Evolutionary conservation across 2,113 vertebrate species (phyloP), one percentile per base, ranked within the genome.

Genomic region (Neogobius melanostomus): DNA sequence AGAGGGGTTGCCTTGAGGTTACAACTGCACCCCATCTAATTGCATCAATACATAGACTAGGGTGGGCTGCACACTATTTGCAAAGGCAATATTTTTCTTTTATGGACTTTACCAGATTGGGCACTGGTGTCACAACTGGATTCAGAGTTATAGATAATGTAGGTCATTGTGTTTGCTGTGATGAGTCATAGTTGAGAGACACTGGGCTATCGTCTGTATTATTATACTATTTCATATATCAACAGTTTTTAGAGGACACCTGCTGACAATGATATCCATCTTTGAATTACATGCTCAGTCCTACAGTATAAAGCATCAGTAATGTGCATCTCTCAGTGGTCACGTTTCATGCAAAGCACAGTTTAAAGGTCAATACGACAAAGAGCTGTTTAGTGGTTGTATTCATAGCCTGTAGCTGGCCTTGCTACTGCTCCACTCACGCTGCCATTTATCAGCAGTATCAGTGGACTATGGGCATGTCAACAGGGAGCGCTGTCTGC

Each of bases 1-100:
- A 72, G 68, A 75, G 65, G 60, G 76, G 53, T 75, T 81, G 69
- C 66, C 68, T 84, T 76, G 59, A 70, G 80, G 67, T 84, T 85
- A 79, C 76, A 75, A 5, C 66, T 53, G 5, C 74, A 75, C 75
- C 73, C 67, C 64, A 77, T 77, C 66, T 81, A 73, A 85, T 82
- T 89, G 82, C 82, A 80, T 89, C 49, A 64, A 43, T 60, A 75
- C 76, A 59, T 68, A 69, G 43, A 61, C 47, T 48, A 60, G 42
- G 70, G 64, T 49, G 47, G 51, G 42, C 45, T 64, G 45, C 53
- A 66, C 54, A 11, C 64, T 74, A 63, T 80, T 76, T 46, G 61
- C 65, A 73, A 54, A 72, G 44, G 49, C 8, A 52, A 74, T 80
- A 79, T 82, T 67, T 62, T 65, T 79, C 59, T 73, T 59, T 47